Evolutionary conservation across 2,113 vertebrate genomes (phyloP).

Genomic region (Anguilla rostrata): DNA sequence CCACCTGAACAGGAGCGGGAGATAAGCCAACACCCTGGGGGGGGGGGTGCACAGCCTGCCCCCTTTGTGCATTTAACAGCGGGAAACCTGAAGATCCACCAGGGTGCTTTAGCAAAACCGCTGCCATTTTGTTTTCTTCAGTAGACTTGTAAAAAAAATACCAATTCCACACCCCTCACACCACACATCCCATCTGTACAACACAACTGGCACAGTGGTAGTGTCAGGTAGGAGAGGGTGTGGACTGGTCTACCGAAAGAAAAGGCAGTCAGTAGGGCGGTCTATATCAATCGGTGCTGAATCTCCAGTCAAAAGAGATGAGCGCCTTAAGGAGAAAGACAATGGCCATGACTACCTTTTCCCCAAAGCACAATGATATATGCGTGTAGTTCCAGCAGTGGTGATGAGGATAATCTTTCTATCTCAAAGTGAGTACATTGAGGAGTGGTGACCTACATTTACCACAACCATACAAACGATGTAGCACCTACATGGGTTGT

Average conservation of each 20-base stretch:
- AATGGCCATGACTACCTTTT: too few species aligned
- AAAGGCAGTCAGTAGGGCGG: neutral
- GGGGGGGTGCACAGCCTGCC: neutral
- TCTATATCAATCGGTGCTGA: neutral
- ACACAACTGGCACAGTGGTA: neutral
- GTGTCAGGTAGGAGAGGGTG: neutral
- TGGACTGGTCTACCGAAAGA: neutral
- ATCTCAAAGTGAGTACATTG: too few species aligned
- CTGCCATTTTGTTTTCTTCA: neutral
- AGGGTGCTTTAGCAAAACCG: neutral
- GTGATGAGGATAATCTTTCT: too few species aligned
- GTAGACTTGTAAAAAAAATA: neutral
- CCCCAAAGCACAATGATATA: too few species aligned
- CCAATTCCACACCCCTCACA: neutral
- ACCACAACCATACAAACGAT: too few species aligned
- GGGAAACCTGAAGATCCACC: neutral
- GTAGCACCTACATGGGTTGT: neutral
- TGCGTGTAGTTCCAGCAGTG: too few species aligned
- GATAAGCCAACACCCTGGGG: neutral
- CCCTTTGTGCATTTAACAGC: neutral
- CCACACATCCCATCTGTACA: neutral
- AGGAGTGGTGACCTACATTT: too few species aligned
- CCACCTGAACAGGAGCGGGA: neutral
- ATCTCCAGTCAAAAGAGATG: too few species aligned
- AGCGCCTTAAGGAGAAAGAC: too few species aligned